Conservation (phyloP, 1,140 invertebrate species). For the Phymastichus coffea region DNA sequence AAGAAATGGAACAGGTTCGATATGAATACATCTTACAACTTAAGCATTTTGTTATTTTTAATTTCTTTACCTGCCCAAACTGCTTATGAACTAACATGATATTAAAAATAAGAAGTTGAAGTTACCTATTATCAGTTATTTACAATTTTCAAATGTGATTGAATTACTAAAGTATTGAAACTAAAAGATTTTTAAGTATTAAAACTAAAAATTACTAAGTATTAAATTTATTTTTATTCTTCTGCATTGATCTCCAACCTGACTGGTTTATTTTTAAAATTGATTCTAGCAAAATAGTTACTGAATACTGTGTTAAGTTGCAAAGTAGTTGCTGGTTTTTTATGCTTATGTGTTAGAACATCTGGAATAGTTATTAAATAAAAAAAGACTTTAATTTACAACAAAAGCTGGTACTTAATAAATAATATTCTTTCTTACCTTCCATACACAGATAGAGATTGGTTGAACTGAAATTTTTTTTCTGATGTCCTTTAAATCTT, state of each 20-base stretch:
- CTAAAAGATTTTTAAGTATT: background rate
- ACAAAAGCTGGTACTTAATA: background rate
- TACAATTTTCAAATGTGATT: background rate
- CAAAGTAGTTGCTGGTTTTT: background rate
- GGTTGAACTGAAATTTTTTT: conserved; percentile 23
- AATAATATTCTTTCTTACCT: conserved; percentile 8
- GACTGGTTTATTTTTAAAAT: background rate
- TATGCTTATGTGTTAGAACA: conserved; percentile 9
- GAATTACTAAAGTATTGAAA: background rate
- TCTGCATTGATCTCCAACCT: background rate
- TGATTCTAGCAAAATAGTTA: background rate
- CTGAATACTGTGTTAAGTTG: background rate
- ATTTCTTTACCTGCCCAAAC: too few species aligned
- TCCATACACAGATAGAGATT: conserved; percentile 11
- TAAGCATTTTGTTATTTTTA: background rate
- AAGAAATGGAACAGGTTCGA: background rate
- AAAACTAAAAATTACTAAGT: background rate
- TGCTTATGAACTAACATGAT: background rate
- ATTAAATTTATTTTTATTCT: background rate
- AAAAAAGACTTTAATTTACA: background rate
- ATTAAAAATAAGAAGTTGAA: background rate
- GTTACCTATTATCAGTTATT: background rate
- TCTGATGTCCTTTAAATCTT: conserved; percentile 11
- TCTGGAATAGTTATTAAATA: background rate
- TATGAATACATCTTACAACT: background rate